These are phyloP conservation scores for Exephanes ischioxanthus DNA, from an alignment of 2,888 invertebrate genomes.

Conservation along the genomic window DNA sequence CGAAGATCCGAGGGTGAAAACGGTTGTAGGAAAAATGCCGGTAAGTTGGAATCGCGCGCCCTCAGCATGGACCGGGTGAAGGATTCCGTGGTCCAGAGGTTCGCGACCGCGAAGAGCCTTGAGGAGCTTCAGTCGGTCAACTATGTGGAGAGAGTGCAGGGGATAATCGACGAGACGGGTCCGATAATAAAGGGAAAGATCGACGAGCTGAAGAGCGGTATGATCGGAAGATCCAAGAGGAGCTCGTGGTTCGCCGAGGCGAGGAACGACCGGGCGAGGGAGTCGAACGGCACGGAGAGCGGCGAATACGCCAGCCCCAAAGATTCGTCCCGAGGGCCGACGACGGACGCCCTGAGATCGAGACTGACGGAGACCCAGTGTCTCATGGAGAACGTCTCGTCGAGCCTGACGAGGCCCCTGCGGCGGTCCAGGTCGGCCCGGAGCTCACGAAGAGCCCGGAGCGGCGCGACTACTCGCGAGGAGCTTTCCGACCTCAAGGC, in stretches of 20 bases:
- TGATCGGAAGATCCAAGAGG: slow-evolving; percentile 55
- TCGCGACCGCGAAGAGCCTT: slow-evolving; percentile 73
- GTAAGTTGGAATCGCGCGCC: slow-evolving; percentile 44
- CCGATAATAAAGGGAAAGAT: slow-evolving; percentile 78
- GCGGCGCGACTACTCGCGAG: not conserved
- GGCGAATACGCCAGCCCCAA: not conserved
- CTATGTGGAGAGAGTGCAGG: slow-evolving; percentile 79
- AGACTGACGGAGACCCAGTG: slow-evolving; percentile 59
- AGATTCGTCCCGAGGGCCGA: slow-evolving; percentile 16
- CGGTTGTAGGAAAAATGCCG: not conserved
- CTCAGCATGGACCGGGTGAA: slow-evolving; percentile 75
- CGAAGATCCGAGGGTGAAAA: slow-evolving; percentile 37
- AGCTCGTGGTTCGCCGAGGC: slow-evolving; percentile 35
- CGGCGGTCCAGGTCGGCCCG: slow-evolving; percentile 65
- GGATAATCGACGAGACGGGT: slow-evolving; percentile 79
- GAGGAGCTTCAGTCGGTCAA: slow-evolving; percentile 77
- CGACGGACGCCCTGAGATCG: slow-evolving; percentile 51
- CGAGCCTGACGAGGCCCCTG: slow-evolving; percentile 49
- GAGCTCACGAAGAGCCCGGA: slow-evolving; percentile 47
- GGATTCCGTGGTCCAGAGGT: slow-evolving; percentile 74
- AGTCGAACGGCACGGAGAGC: slow-evolving; percentile 31
- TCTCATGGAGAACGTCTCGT: slow-evolving; percentile 62
- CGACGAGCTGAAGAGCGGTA: slow-evolving; percentile 74
- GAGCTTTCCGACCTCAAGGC: not conserved
- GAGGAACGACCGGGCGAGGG: slow-evolving; percentile 1